Evolutionary conservation across 2,888 invertebrate genomes (phyloP), one percentile per base, ranked within the genome.

Genomic region (Agrypnus murinus): DNA sequence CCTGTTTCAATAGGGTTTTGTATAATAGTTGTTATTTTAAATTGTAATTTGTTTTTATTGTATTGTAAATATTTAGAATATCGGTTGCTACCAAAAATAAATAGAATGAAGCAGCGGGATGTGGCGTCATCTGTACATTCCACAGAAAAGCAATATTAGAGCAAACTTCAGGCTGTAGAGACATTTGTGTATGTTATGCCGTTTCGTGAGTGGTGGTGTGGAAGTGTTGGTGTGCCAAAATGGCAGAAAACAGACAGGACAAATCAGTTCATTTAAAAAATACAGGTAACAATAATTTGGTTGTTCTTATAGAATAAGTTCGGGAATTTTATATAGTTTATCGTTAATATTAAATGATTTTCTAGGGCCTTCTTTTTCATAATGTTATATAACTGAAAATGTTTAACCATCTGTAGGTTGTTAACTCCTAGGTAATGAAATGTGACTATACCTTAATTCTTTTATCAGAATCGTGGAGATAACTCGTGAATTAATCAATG

Each of bases 221-320:
- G 77, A 78, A 80, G 78, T 81, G 79, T 79, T 81, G 81, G 81
- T 79, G 79, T 81, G 81, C 82, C 82, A 85, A 85, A 84, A 86
- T 86, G 85, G 84, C 85, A 85, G 85, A 86, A 84, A 85, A 84
- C 83, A 84, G 81, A 81, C 84, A 84, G 82, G 83, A 84, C 78
- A 82, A 81, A 80, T 79, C 79, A 75, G 83, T 84, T 80, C 83
- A 84, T 80, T 78, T 83, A 74, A 85, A 83, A 83, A 80, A 81
- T 77, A 77, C 83, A 83, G 85, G 85, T 86, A 82, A 69, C 65
- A 68, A 69, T 55, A 50, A 58, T 74, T 73, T 72, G 58, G 70
- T 57, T 58, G 59, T 63, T 55, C 12, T 64, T 68, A 67, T 45
- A 58, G 36, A 50, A 14, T 70, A 64, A 40, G 32, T 38, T 57